phyloP scores from a whole-genome alignment of 1,140 invertebrate genomes.

The Bicyclus anynana region DNA sequence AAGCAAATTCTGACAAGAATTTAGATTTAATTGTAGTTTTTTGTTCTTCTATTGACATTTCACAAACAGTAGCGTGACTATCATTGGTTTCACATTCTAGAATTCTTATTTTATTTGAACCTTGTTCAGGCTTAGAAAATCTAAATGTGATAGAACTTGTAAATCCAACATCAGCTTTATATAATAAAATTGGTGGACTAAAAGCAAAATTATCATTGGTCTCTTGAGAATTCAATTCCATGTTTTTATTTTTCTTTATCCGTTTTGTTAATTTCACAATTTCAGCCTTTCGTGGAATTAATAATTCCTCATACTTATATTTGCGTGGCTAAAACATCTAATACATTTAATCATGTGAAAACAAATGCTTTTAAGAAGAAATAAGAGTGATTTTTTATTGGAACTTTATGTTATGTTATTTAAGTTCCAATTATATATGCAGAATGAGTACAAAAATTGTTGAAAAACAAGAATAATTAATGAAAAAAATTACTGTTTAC shows the following conservation, averaged over 20 bases:
- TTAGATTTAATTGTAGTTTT: no score
- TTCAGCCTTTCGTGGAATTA: slow-evolving; percentile 35
- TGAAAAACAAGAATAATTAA: no score
- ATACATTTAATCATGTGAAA: slow-evolving; percentile 14
- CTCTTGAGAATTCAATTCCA: slow-evolving; percentile 13
- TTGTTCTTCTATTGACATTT: no score
- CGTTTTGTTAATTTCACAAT: slow-evolving; percentile 25
- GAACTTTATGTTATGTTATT: no score
- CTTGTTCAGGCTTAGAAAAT: slow-evolving; percentile 10
- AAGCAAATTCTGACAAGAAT: no score
- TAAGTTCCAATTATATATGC: no score
- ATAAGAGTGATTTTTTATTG: no score
- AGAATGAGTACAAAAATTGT: no score
- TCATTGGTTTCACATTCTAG: neutral
- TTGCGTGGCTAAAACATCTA: slow-evolving; percentile 43
- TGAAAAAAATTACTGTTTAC: no score
- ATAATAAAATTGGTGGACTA: neutral
- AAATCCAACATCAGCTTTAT: neutral
- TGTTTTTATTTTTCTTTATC: slow-evolving; percentile 10
- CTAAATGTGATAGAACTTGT: neutral
- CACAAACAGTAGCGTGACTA: no score
- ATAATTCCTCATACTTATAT: slow-evolving; percentile 52
- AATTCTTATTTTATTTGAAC: neutral
- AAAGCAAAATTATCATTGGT: slow-evolving; percentile 11
- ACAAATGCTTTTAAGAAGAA: no score